These are phyloP conservation scores for Nemoura dubitans DNA, from an alignment of 2,888 invertebrate species.

Conservation along the genomic window DNA sequence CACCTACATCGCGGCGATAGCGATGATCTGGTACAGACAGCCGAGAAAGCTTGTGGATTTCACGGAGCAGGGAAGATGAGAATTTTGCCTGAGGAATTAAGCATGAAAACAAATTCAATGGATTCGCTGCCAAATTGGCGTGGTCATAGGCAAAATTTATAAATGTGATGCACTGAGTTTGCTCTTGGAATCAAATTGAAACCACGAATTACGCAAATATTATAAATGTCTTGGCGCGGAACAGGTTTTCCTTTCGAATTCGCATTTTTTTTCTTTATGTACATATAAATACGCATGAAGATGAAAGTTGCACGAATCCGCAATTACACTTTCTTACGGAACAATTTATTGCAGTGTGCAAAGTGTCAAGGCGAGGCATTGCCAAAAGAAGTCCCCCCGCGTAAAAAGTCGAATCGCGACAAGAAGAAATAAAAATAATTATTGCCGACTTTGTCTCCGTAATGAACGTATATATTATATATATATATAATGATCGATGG, in stretches of 20 bases:
- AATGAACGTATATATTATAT: too few relatives aligned
- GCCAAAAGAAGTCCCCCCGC: too few relatives aligned
- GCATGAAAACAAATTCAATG: too few relatives aligned
- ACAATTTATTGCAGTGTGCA: neutral
- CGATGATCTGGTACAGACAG: neutral
- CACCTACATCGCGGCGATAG: conserved; percentile 8
- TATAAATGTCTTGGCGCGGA: neutral
- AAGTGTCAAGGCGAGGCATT: neutral
- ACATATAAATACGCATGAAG: neutral
- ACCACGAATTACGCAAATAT: neutral
- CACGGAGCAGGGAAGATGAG: neutral
- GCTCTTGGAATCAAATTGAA: neutral
- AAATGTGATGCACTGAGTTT: neutral
- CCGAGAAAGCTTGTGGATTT: neutral
- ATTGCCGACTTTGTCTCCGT: neutral
- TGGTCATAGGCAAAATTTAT: neutral
- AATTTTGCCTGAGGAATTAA: neutral
- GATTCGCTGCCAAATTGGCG: neutral
- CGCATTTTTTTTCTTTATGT: neutral
- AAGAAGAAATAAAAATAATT: neutral
- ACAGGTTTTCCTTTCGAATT: neutral
- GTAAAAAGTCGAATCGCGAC: neutral
- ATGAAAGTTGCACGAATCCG: neutral
- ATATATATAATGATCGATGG: neutral
- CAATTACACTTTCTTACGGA: neutral